Base-by-base conservation (phyloP, 2,113 vertebrate species). In the Hippotragus niger region DNA sequence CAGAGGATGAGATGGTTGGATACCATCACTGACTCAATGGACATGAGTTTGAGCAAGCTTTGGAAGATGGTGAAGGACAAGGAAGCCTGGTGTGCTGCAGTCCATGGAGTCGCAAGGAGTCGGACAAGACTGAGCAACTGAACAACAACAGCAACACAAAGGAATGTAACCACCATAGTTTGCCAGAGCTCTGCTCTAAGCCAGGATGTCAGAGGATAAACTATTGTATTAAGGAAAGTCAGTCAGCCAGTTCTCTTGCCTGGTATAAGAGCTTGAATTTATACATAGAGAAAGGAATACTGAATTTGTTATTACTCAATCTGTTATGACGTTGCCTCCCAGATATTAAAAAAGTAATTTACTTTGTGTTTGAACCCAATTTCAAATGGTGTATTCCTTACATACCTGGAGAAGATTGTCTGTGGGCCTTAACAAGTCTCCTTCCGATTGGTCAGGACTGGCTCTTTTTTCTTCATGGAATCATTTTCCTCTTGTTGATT, bases 331-430 rank as follows among this genome's bases (percentile, higher is more conserved):
- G 81, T 64, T 74, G 67, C 80, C 94, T 96, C 33, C 47, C 67
- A 94, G 67, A 86, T 91, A 95, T 91, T 67, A 76, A 90, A 93
- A 90, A 95, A 89, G 85, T 60, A 90, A 80, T 88, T 71, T 90
- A 31, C 12, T 90, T 74, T 81, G 64, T 91, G 96, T 94, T 81
- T 31, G 80, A n/a, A 67, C 4, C 76, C 23, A 52, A 1, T 93
- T 95, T 94, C 80, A 78, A 88, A n/a, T 57, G 2, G 29, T 71
- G 0, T 71, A 31, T 14, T 40, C 25, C 33, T 47, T 83, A 50
- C 3, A 13, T 14, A 31, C 16, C 60, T 76, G 43, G n/a, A 95
- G 50, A 90, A 80, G 62, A 58, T 23, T 15, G 7, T 81, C 52
- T 90, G 13, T n/a, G 11, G 85, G 31, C 55, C 76, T 96, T 81